A percentile compares a stretch with the other conserved stretches of the same genome.
Conservation (phyloP, 2,797 vertebrate species). For the Kryptopterus vitreolus region DNA sequence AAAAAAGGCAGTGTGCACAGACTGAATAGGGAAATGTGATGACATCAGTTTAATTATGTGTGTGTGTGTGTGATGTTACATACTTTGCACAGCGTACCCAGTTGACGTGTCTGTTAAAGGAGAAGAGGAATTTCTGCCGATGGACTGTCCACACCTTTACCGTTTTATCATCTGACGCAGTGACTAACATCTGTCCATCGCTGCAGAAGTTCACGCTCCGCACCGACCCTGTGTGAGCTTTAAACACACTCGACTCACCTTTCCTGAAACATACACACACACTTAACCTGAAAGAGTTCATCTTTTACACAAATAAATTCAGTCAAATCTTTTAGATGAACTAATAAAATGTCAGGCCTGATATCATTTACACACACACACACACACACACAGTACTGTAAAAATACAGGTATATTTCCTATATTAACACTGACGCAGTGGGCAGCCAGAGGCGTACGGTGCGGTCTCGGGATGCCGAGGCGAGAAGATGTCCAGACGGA, state of each 20-base stretch:
- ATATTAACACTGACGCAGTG: conserved; percentile 87
- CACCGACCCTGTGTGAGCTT: conserved; percentile 88
- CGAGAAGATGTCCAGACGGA: conserved; percentile 91
- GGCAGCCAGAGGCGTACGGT: conserved; percentile 95
- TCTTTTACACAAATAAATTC: no score
- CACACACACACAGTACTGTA: conserved; percentile 7
- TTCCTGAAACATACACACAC: conserved; percentile 73
- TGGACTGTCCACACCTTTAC: conserved; percentile 94
- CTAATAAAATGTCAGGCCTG: no score
- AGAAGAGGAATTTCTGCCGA: conserved; percentile 93
- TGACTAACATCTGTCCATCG: conserved; percentile 89
- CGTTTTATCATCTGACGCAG: conserved; percentile 96
- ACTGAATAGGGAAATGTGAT: background rate
- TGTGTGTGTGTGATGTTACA: conserved; percentile 46
- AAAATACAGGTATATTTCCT: no score
- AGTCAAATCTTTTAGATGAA: no score
- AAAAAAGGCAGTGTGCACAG: no score
- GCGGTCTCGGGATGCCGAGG: conserved; percentile 92
- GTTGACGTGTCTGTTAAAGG: conserved; percentile 92
- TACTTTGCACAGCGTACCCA: conserved; percentile 98
- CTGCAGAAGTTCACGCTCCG: conserved; percentile 89
- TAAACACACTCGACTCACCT: conserved; percentile 88
- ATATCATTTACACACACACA: background rate
- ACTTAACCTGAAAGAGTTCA: no score
- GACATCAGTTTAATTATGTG: background rate